Evolutionary conservation across 1,140 invertebrate species (phyloP).

Genomic region (Drosophila ogumai): DNA sequence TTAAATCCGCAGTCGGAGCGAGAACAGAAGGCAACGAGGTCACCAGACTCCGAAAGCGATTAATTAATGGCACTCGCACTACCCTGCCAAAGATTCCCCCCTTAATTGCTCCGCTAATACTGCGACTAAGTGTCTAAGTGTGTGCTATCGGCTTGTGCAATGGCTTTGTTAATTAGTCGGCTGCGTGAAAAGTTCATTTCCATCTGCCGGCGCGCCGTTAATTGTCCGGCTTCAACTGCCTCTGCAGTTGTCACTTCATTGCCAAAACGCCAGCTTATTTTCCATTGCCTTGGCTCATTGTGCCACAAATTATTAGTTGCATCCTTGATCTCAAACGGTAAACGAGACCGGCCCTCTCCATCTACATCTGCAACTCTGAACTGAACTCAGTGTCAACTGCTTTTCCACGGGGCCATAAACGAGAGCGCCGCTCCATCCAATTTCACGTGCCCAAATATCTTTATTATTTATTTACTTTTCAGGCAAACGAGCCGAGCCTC

Average conservation of each 20-base stretch:
- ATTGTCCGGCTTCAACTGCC: slow-evolving; percentile 38
- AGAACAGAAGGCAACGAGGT: slow-evolving; percentile 50
- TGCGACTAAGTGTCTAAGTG: slow-evolving; percentile 27
- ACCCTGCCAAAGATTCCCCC: slow-evolving; percentile 10
- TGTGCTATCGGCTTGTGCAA: slow-evolving; percentile 38
- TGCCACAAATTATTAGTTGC: slow-evolving; percentile 47
- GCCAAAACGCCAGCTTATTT: slow-evolving; percentile 35
- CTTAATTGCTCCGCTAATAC: slow-evolving; percentile 45
- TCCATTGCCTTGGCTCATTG: slow-evolving; percentile 46
- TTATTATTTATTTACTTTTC: slow-evolving; percentile 18
- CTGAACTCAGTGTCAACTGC: slow-evolving; percentile 55
- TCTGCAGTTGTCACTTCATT: slow-evolving; percentile 50
- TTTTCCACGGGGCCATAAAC: slow-evolving; percentile 58
- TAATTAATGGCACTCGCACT: slow-evolving; percentile 29
- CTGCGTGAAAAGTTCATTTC: slow-evolving; percentile 60
- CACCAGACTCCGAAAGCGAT: slow-evolving; percentile 34
- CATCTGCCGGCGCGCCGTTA: slow-evolving; percentile 19
- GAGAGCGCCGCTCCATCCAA: slow-evolving; percentile 8
- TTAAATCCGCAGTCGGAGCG: slow-evolving; percentile 37
- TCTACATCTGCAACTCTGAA: slow-evolving; percentile 6
- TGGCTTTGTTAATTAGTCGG: slow-evolving; percentile 35
- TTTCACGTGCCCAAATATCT: slow-evolving; percentile 54
- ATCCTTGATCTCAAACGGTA: slow-evolving; percentile 77
- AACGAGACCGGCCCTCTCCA: slow-evolving; percentile 19
- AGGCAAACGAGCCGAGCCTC: slow-evolving; percentile 25